Percentiles rank a stretch among this genome's conserved stretches.
phyloP scores from a whole-genome alignment of 2,888 invertebrate genomes.

The Abrostola tripartita region DNA sequence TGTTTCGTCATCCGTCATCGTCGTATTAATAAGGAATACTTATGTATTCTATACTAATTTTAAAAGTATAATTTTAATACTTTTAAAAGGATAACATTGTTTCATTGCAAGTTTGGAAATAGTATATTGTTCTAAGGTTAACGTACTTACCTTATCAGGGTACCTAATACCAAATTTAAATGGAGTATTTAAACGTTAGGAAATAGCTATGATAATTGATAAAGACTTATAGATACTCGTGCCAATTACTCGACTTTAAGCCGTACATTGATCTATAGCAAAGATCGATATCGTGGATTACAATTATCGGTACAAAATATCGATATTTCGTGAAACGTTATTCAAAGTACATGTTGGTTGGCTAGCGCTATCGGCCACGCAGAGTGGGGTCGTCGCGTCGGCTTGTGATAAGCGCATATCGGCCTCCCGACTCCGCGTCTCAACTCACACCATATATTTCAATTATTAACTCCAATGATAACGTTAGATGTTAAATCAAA shows the following conservation, averaged over 20 bases:
- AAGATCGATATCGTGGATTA: slow-evolving; percentile 39
- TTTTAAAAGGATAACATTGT: too few species aligned
- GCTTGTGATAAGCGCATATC: slow-evolving; percentile 63
- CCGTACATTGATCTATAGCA: slow-evolving; percentile 28
- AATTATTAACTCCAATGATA: slow-evolving; percentile 66
- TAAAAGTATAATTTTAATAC: too few species aligned
- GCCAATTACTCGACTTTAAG: slow-evolving; percentile 37
- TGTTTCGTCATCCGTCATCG: too few species aligned
- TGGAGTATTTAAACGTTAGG: slow-evolving; percentile 3
- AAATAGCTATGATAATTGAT: slow-evolving; percentile 45
- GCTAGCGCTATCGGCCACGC: slow-evolving; percentile 50
- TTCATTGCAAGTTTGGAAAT: too few species aligned
- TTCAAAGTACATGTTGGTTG: slow-evolving; percentile 44
- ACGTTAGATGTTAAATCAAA: slow-evolving; percentile 48
- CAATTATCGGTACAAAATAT: slow-evolving; percentile 41
- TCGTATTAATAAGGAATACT: too few species aligned
- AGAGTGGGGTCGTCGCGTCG: slow-evolving; percentile 64
- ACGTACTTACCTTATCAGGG: too few species aligned
- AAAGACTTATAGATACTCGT: slow-evolving; percentile 36
- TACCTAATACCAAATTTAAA: too few species aligned
- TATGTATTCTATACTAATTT: too few species aligned
- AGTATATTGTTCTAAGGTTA: too few species aligned
- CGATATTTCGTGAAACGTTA: slow-evolving; percentile 24
- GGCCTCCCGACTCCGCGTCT: slow-evolving; percentile 60
- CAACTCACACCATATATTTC: slow-evolving; percentile 61